Evolutionary conservation across 1,140 invertebrate species (phyloP).

Genomic region (Calycopis cecrops): DNA sequence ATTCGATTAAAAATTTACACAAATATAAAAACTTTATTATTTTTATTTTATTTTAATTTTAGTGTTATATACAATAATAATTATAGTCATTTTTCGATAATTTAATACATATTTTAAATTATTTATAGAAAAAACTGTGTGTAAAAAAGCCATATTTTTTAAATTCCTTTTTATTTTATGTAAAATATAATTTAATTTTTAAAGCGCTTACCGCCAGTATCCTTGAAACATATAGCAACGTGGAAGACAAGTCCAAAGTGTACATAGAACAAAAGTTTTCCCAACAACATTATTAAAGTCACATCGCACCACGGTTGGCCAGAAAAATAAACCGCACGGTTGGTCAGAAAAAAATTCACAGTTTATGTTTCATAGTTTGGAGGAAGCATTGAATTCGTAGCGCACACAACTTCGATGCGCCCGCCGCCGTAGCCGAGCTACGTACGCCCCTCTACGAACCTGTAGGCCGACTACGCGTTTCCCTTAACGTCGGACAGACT

Average conservation of each 20-base stretch:
- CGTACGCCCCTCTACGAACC: slow-evolving; percentile 37
- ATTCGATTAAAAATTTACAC: no score
- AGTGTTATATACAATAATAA: no score
- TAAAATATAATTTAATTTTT: no score
- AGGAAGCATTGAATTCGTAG: slow-evolving; percentile 30
- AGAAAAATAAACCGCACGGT: slow-evolving; percentile 22
- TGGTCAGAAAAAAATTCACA: slow-evolving; percentile 21
- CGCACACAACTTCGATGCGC: slow-evolving; percentile 49
- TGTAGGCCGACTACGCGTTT: slow-evolving; percentile 41
- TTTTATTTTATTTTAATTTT: no score
- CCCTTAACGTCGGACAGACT: slow-evolving; percentile 24
- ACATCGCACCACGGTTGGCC: slow-evolving; percentile 46
- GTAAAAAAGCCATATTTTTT: no score
- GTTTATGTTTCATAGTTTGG: slow-evolving; percentile 12
- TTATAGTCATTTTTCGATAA: no score
- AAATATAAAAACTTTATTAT: no score
- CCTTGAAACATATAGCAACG: slow-evolving; percentile 71
- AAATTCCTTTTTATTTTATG: no score
- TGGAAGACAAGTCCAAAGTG: slow-evolving; percentile 72
- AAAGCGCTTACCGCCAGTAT: slow-evolving; percentile 55
- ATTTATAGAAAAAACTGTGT: no score
- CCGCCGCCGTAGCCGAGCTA: slow-evolving; percentile 45
- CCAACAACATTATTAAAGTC: slow-evolving; percentile 67
- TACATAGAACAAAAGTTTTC: slow-evolving; percentile 68
- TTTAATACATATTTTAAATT: no score